Percentiles rank a stretch among this genome's conserved stretches.
phyloP scores from a whole-genome alignment of 2,888 invertebrate species.

The Dicranocentrus wangi region DNA sequence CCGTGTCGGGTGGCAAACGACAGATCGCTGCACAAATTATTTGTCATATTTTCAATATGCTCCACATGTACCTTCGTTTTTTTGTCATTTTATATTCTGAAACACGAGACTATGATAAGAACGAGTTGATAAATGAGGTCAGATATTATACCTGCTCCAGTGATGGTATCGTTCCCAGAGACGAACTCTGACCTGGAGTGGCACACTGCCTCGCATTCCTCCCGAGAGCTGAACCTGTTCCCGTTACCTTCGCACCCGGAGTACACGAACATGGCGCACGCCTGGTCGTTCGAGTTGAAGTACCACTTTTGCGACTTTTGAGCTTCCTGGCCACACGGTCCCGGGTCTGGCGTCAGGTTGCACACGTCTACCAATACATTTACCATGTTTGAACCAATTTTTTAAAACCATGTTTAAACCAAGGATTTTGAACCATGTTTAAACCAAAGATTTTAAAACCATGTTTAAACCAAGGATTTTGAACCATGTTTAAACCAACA shows the following conservation, averaged over 20 bases:
- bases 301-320: constrained; percentile 79
- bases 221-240: constrained; percentile 85
- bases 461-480: too few species aligned
- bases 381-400: not conserved
- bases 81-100: too few species aligned
- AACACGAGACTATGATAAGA: not conserved
- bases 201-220: constrained; percentile 85
- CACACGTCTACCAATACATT: constrained; percentile 82
- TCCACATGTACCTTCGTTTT: too few species aligned
- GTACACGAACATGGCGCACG: constrained; percentile 83
- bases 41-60: not conserved
- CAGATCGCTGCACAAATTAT: constrained; percentile 78
- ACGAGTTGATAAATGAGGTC: not conserved
- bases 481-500: not conserved
- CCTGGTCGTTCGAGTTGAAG: constrained; percentile 79
- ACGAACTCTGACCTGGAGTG: constrained; percentile 71
- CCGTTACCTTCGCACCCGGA: constrained; percentile 85
- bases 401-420: not conserved
- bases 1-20: constrained; percentile 79
- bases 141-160: constrained; percentile 56
- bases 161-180: constrained; percentile 74
- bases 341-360: constrained; percentile 81
- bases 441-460: constrained; percentile 7
- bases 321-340: constrained; percentile 82
- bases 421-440: too few species aligned